Percentiles rank a stretch among this genome's conserved stretches.
These are phyloP conservation scores for Onthophagus sagittarius DNA, from an alignment of 2,888 invertebrate species.

Conservation along the genomic window DNA sequence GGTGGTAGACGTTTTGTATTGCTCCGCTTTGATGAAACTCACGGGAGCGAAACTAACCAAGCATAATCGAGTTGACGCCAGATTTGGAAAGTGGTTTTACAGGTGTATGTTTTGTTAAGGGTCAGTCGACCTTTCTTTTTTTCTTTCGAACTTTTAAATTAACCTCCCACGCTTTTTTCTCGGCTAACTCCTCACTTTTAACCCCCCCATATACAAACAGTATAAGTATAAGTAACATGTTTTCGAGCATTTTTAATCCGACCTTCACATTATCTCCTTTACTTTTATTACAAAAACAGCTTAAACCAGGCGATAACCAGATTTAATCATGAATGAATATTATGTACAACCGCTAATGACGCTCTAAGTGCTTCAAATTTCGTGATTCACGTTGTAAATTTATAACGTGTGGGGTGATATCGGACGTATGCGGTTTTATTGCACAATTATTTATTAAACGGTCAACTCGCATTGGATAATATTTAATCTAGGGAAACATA, in stretches of 20 bases:
- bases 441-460: not conserved
- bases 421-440: not conserved
- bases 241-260: not conserved
- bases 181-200: not conserved
- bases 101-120: not conserved
- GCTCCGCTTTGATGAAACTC: not conserved
- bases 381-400: not conserved
- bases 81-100: not conserved
- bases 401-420: not conserved
- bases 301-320: not conserved
- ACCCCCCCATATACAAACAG: not conserved
- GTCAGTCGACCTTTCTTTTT: not conserved
- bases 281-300: not conserved
- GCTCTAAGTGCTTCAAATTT: not conserved
- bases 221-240: not conserved
- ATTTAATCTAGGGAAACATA: not conserved
- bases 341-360: not conserved
- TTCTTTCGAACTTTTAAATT: not conserved
- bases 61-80: not conserved
- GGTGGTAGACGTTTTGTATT: not conserved
- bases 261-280: not conserved
- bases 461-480: not conserved
- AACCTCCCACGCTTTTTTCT: too few species aligned
- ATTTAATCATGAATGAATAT: not conserved
- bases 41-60: not conserved